Percentiles rank a stretch among this genome's conserved stretches.
Conservation (phyloP, 2,888 invertebrate species). For the Euzetes globulus region DNA sequence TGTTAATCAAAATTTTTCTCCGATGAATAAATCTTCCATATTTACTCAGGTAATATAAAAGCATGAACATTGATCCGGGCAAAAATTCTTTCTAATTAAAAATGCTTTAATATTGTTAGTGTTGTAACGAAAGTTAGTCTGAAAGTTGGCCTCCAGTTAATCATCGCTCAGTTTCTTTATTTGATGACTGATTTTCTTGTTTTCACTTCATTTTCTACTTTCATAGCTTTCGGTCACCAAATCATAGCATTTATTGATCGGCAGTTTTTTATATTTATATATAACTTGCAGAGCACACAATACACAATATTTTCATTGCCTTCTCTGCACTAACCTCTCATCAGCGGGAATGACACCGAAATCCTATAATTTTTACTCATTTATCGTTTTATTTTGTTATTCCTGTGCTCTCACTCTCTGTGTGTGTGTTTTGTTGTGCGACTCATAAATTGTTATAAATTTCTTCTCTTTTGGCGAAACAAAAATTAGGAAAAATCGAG, state of each 20-base stretch:
- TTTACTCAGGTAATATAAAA: no score
- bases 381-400: background rate
- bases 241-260: background rate
- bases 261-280: background rate
- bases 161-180: no score
- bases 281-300: background rate
- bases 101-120: no score
- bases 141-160: no score
- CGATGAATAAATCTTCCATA: no score
- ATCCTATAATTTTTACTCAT: constrained; percentile 3
- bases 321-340: background rate
- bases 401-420: background rate
- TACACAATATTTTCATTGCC: background rate
- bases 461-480: background rate
- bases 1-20: no score
- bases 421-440: background rate
- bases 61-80: no score
- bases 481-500: background rate
- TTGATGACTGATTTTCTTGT: no score
- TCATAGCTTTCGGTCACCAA: background rate
- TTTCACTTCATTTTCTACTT: no score
- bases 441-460: constrained; percentile 12
- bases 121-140: no score
- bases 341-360: background rate
- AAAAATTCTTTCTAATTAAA: no score